Evolutionary conservation across 2,113 vertebrate species (phyloP).

Genomic region (Myanophis thanlyinensis): DNA sequence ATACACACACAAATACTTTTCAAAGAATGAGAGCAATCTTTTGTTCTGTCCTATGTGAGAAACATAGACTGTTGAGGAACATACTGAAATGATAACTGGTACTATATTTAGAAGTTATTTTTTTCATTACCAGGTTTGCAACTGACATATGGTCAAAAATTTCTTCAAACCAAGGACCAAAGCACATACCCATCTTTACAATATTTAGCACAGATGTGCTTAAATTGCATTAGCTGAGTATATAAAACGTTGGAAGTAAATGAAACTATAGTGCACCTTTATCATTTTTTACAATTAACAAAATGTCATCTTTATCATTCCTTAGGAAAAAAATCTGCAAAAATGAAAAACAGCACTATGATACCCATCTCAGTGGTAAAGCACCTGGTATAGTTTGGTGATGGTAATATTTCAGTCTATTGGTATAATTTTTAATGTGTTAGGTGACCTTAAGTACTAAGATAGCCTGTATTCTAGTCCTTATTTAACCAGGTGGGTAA

Average conservation of each 20-base stretch:
- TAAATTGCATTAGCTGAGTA: constrained; percentile 4
- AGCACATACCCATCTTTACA: background rate
- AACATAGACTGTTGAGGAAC: background rate
- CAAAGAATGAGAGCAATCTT: no score
- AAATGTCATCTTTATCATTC: background rate
- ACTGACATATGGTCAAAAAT: constrained; percentile 8
- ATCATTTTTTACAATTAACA: constrained; percentile 39
- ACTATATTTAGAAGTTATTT: constrained; percentile 18
- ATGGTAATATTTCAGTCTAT: background rate
- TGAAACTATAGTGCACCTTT: constrained; percentile 12
- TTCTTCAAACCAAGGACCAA: background rate
- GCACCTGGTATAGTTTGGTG: background rate
- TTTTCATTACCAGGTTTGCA: constrained; percentile 17
- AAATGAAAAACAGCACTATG: background rate
- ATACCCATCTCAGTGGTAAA: background rate
- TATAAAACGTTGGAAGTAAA: background rate
- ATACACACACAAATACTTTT: background rate
- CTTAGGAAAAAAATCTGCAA: background rate
- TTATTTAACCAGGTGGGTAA: background rate
- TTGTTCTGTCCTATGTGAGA: background rate
- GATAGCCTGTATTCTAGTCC: background rate
- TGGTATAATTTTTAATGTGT: background rate
- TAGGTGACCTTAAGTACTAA: background rate
- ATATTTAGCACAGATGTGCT: constrained; percentile 2
- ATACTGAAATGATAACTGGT: constrained; percentile 26